A percentile compares a stretch with the other conserved stretches of the same genome.
phyloP scores from a whole-genome alignment of 2,888 invertebrate species.

The Artemia sinica region DNA sequence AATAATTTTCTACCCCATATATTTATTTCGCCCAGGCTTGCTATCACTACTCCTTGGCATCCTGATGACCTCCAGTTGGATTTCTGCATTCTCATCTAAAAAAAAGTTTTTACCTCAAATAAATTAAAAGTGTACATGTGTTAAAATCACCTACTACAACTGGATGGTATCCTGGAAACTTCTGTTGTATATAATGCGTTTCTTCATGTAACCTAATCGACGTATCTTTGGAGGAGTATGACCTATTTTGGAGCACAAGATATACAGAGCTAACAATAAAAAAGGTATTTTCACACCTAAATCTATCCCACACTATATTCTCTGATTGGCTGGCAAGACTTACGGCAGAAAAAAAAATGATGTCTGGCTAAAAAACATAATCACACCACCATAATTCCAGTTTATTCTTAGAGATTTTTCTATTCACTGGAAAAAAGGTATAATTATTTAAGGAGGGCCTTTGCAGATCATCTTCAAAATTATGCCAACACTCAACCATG shows the following conservation, averaged over 20 bases:
- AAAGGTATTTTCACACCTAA: background rate
- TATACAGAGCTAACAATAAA: background rate
- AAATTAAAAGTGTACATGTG: background rate
- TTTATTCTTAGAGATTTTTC: background rate
- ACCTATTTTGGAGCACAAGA: background rate
- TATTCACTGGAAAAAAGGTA: background rate
- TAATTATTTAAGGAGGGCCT: background rate
- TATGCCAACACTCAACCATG: constrained; percentile 9
- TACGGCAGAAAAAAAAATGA: background rate
- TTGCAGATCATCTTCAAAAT: background rate
- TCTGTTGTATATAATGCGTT: background rate
- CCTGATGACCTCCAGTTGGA: background rate
- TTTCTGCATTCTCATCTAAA: background rate
- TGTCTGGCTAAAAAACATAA: background rate
- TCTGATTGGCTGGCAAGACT: background rate
- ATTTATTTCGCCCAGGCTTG: background rate
- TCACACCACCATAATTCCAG: background rate
- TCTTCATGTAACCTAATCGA: background rate
- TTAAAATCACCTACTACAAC: background rate
- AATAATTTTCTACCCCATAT: background rate
- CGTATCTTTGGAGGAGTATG: background rate
- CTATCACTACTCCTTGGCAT: background rate
- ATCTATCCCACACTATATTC: background rate
- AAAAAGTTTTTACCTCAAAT: background rate
- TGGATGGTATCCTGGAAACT: background rate